A percentile compares a stretch with the other conserved stretches of the same genome.
These are phyloP conservation scores for Mastacembelus armatus DNA, from an alignment of 2,797 vertebrate genomes.

Conservation along the genomic window DNA sequence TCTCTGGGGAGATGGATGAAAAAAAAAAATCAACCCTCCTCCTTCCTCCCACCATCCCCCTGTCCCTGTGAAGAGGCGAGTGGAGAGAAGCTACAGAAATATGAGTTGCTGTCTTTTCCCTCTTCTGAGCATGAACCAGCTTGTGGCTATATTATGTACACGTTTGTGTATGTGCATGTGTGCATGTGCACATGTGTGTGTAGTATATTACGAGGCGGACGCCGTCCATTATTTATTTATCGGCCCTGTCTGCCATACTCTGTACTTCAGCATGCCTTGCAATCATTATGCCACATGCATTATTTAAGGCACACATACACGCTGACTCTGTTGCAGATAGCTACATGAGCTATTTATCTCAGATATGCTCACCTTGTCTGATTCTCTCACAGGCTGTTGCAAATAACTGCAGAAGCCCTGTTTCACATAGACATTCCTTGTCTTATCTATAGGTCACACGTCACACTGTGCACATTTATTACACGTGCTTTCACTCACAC, in stretches of 20 bases:
- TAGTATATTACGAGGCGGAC: constrained; percentile 66
- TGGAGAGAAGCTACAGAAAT: constrained; percentile 50
- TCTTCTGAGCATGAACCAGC: constrained; percentile 46
- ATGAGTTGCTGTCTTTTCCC: constrained; percentile 39
- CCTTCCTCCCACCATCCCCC: background rate
- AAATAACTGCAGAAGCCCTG: constrained; percentile 27
- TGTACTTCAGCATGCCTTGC: constrained; percentile 80
- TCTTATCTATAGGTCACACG: background rate
- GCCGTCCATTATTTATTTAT: constrained; percentile 82
- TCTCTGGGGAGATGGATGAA: constrained; percentile 72
- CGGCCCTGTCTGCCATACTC: constrained; percentile 78
- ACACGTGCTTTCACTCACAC: background rate
- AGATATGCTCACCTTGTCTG: constrained; percentile 54
- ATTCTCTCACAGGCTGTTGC: constrained; percentile 36
- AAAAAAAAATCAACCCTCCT: constrained; percentile 53
- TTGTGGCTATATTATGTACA: constrained; percentile 53
- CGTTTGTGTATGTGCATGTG: background rate
- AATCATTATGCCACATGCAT: constrained; percentile 83
- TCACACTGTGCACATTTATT: background rate
- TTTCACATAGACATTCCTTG: constrained; percentile 3
- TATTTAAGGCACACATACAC: constrained; percentile 76
- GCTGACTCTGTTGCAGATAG: constrained; percentile 69
- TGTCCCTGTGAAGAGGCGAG: constrained; percentile 17
- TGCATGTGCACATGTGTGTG: constrained; percentile 37
- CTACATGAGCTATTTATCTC: constrained; percentile 69